Conservation (phyloP, 2,113 vertebrate species). For the Typhlomys cinereus region DNA sequence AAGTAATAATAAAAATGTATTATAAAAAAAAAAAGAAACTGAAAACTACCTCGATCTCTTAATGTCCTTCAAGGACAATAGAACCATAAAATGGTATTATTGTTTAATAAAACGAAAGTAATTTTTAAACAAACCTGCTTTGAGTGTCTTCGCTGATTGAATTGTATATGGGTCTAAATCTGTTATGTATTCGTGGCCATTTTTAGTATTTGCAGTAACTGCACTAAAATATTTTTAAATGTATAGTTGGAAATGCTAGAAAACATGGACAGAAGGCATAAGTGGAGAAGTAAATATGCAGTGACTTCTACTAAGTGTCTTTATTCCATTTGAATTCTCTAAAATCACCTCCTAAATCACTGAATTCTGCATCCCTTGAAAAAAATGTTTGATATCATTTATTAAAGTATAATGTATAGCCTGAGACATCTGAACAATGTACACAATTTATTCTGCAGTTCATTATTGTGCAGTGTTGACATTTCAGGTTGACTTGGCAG, state of each 20-base stretch:
- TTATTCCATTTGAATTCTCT: background rate
- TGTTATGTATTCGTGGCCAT: too few species aligned
- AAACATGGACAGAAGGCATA: too few species aligned
- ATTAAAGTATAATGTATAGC: background rate
- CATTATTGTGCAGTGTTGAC: accelerated
- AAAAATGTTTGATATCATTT: background rate
- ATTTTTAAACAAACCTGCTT: too few species aligned
- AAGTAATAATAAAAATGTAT: too few species aligned
- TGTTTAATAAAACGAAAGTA: too few species aligned
- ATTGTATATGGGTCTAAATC: too few species aligned
- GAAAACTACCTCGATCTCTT: background rate
- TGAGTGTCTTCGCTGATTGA: too few species aligned
- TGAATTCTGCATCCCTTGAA: background rate
- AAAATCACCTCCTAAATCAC: background rate
- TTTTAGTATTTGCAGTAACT: too few species aligned
- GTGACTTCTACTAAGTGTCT: slow-evolving; percentile 20
- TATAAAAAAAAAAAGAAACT: too few species aligned
- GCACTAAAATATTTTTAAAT: too few species aligned
- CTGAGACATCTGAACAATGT: background rate
- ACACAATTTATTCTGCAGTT: background rate
- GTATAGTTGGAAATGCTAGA: too few species aligned
- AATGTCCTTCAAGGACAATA: background rate
- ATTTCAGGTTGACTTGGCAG: background rate
- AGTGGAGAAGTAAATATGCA: too few species aligned
- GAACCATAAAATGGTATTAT: background rate